phyloP scores from a whole-genome alignment of 2,113 vertebrate genomes.

The Poeciliopsis occidentalis region DNA sequence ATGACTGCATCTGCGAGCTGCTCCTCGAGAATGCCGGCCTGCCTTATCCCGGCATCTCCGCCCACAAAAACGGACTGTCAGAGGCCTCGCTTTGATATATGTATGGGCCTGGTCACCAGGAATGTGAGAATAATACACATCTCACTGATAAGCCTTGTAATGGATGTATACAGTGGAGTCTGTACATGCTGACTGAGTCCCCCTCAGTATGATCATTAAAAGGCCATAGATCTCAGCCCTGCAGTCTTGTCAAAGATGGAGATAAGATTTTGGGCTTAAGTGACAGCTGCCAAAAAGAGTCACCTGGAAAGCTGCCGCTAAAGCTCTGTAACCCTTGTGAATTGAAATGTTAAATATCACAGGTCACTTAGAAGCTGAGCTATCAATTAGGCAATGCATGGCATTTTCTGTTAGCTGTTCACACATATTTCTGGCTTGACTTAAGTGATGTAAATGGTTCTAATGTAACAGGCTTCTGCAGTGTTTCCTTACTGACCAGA shows the following conservation, averaged over 20 bases:
- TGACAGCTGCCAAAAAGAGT: slow-evolving; percentile 44
- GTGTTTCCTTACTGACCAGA: slow-evolving; percentile 6
- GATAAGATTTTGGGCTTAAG: slow-evolving; percentile 37
- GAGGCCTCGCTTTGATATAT: slow-evolving; percentile 69
- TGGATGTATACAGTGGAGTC: slow-evolving; percentile 52
- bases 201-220: slow-evolving; percentile 24
- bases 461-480: neutral
- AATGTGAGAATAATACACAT: slow-evolving; percentile 76
- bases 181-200: slow-evolving; percentile 35
- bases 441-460: slow-evolving; percentile 2
- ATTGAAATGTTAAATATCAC: slow-evolving; percentile 28
- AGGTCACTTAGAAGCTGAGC: neutral
- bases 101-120: slow-evolving; percentile 65
- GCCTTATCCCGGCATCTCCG: slow-evolving; percentile 72
- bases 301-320: slow-evolving; percentile 31
- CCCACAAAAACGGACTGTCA: slow-evolving; percentile 69
- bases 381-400: neutral
- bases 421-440: neutral
- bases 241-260: slow-evolving; percentile 22
- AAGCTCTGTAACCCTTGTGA: slow-evolving; percentile 5
- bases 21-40: slow-evolving; percentile 59
- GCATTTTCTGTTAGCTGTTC: neutral
- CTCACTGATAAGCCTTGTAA: slow-evolving; percentile 48
- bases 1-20: slow-evolving; percentile 65
- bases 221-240: slow-evolving; percentile 33